Base-by-base conservation (phyloP, 2,888 invertebrate genomes). In the Cetonia aurata region DNA sequence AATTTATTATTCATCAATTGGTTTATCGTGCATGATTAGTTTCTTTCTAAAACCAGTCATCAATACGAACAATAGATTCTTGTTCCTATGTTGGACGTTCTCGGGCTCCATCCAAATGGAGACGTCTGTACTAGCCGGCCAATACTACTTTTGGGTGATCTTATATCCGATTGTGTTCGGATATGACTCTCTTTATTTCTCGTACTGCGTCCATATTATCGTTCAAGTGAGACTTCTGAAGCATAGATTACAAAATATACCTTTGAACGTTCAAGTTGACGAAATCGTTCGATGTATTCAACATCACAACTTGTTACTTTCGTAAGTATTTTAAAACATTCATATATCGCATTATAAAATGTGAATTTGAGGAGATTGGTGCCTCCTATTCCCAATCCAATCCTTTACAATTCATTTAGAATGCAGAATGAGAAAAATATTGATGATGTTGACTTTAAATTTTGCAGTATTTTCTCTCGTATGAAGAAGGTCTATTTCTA, bases 1-100 rank as follows among this genome's bases (percentile, higher is more conserved):
- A 48, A 46, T 37, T 10, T 65, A 65, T 13, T 65, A 65, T 37
- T 50, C 48, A 12, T 48, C 37, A 9, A 50, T 50, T 8, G 50
- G 37, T 3, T 8, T 50, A 10, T 50, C 50, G 1, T 65, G 62
- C n/a, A 37, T 50, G 17, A 8, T 37, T 8, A 10, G 8, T 8
- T 9, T 37, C 8, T 37, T 9, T 10, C 10, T 41, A 6, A 57
- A 19, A 17, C 57, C 57, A 1, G 4, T 9, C 17, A 9, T 19
- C 6, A 15, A 17, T 10, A 37, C 4, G 6, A 25, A 17, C 10
- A 19, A 19, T 6, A 59, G 25, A 17, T 59, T 59, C 19, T 0
- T 59, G 10, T 44, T 59, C 6, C 9, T 44, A 17, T 44, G 19
- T n/a, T 59, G 59, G 59, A 33, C 42, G 6, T 19, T 59, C 25